phyloP scores from a whole-genome alignment of 2,797 vertebrate species.

The Liasis olivaceus region DNA sequence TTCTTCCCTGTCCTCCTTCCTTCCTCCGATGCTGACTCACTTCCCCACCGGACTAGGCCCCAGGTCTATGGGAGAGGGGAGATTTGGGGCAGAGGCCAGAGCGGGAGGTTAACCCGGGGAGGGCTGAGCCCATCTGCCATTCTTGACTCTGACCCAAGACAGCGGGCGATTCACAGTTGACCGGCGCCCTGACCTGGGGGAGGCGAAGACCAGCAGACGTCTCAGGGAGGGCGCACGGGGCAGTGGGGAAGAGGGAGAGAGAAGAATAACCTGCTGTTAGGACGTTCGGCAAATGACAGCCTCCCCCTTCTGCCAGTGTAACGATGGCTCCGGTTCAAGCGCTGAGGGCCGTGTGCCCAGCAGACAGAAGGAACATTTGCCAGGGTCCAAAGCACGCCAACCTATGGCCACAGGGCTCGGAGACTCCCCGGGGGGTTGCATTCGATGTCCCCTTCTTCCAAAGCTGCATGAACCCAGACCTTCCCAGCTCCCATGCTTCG shows the following conservation, averaged over 20 bases:
- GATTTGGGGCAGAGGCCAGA: background rate
- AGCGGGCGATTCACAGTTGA: background rate
- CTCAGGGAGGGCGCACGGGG: background rate
- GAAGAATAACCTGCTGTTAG: background rate
- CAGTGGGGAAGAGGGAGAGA: background rate
- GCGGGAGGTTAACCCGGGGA: background rate
- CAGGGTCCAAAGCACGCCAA: background rate
- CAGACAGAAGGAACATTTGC: background rate
- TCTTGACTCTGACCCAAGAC: background rate
- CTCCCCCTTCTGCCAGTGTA: background rate
- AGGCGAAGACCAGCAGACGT: background rate
- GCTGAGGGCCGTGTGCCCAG: background rate
- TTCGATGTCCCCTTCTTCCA: conserved; percentile 24
- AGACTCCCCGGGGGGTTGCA: background rate
- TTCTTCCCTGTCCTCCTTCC: no score
- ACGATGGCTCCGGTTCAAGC: background rate
- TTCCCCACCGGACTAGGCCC: background rate
- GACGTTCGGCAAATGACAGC: background rate
- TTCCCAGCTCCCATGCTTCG: background rate
- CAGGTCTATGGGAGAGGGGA: background rate
- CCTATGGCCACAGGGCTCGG: background rate
- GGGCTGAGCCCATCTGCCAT: background rate
- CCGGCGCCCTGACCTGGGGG: background rate
- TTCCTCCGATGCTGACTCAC: background rate
- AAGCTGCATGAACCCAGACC: conserved; percentile 7